These are phyloP conservation scores for Anolis sagrei DNA, from an alignment of 2,113 vertebrate genomes.

Conservation along the genomic window DNA sequence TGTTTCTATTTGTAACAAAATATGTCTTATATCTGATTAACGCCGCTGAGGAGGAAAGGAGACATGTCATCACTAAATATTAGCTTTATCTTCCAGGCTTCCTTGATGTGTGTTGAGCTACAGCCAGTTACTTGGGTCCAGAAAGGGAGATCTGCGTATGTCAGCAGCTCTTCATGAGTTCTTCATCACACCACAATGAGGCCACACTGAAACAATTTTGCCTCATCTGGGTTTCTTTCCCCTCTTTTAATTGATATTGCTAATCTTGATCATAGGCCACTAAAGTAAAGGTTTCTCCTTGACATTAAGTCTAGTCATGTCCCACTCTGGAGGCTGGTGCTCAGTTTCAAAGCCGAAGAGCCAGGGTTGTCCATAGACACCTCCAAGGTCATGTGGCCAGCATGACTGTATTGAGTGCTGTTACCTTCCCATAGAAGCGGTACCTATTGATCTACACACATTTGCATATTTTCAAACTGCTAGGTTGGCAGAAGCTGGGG, in stretches of 20 bases:
- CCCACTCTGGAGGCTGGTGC: too few relatives aligned
- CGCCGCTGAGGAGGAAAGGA: conserved; percentile 11
- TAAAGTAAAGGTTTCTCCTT: too few relatives aligned
- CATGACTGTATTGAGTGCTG: too few relatives aligned
- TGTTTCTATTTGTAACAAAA: conserved; percentile 15
- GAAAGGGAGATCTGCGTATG: not conserved
- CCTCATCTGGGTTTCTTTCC: not conserved
- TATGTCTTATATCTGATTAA: not conserved
- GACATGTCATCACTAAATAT: conserved; percentile 9
- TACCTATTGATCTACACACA: too few relatives aligned
- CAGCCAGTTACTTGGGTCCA: not conserved
- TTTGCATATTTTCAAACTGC: too few relatives aligned
- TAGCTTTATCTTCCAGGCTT: conserved; percentile 28
- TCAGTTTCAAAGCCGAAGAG: too few relatives aligned
- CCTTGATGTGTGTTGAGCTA: not conserved
- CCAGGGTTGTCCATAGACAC: too few relatives aligned
- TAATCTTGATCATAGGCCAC: not conserved
- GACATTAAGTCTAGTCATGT: too few relatives aligned
- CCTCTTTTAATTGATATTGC: not conserved
- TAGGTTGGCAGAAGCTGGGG: too few relatives aligned
- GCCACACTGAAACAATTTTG: not conserved
- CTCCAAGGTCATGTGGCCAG: too few relatives aligned
- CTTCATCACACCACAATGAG: not conserved
- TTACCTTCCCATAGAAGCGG: too few relatives aligned
- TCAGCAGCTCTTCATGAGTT: not conserved